phyloP scores from a whole-genome alignment of 2,113 vertebrate species.

The Dipodomys stephensi region DNA sequence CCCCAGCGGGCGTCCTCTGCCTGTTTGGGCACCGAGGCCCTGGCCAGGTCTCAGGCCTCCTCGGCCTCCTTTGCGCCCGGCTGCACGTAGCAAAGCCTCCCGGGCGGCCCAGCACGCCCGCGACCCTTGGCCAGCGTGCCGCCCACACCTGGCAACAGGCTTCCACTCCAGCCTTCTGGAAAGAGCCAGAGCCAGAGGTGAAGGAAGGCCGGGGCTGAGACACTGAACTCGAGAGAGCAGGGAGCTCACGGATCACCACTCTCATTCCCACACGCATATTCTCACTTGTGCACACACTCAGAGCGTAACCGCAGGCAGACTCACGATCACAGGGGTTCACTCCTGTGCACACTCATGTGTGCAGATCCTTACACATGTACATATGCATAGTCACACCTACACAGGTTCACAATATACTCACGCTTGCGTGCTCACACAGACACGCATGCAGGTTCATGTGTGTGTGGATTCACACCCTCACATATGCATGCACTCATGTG shows the following conservation, averaged over 20 bases:
- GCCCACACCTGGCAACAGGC: too few relatives aligned
- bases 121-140: too few relatives aligned
- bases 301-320: too few relatives aligned
- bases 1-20: too few relatives aligned
- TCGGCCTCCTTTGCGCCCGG: neutral
- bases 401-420: neutral
- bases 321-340: too few relatives aligned
- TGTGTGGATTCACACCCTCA: neutral
- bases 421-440: neutral
- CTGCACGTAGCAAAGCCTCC: neutral
- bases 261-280: constrained; percentile 61
- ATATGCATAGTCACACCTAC: neutral
- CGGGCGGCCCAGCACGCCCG: too few relatives aligned
- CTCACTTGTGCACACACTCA: constrained; percentile 50
- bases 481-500: too few relatives aligned
- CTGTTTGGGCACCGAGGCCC: too few relatives aligned
- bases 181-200: neutral
- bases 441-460: neutral
- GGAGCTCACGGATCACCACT: too few relatives aligned
- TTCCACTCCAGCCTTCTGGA: neutral
- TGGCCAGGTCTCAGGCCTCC: too few relatives aligned
- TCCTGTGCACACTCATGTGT: neutral
- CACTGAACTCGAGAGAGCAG: too few relatives aligned
- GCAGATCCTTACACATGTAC: neutral
- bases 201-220: too few relatives aligned